Base-by-base conservation (phyloP, 2,113 vertebrate species). In the Trogon surrucura region DNA sequence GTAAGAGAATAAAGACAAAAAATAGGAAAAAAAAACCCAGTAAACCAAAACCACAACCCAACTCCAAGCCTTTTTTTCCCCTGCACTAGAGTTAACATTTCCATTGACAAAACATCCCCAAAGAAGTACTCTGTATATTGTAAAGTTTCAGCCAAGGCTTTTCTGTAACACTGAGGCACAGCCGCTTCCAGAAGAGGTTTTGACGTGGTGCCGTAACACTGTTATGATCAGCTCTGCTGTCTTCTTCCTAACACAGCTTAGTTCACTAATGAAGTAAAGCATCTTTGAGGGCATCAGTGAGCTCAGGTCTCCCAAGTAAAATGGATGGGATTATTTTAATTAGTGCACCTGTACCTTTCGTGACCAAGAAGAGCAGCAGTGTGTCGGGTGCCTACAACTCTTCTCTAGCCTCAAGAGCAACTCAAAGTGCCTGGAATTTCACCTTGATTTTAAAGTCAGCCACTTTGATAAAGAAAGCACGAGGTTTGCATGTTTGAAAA, bases 111-210 rank as follows among this genome's bases (percentile, higher is more conserved):
- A 25, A 18, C 14, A 22, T 36, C 18, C 32, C 17, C 12, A 14
- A 19, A 64, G 41, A 6, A 38, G 15, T 15, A 14, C 13, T 25
- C 12, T 10, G 13, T 14, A 18, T 21, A 0, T 2, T 3, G 3
- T n/a, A 69, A 10, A 19, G 30, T 45, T 41, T 45, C n/a, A 38
- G 1, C 11, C 17, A 51, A 57, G 38, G 2, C 17, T 44, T 4
- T 38, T 21, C 12, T 6, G 69, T 41, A 45, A 4, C 44, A 16
- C 7, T 15, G 34, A n/a, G 45, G 17, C 23, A 9, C 18, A 44
- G 60, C 18, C 6, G 2, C n/a, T 88, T 78, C 61, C 44, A 29
- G 60, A 16, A 14, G 53, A 38, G 69, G 6, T 64, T 83, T 90
- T 38, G 34, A 50, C 50, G 4, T 19, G 6, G 18, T 65, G 9